Conservation (phyloP, 2,797 vertebrate genomes). For the Pseudochirops cupreus region DNA sequence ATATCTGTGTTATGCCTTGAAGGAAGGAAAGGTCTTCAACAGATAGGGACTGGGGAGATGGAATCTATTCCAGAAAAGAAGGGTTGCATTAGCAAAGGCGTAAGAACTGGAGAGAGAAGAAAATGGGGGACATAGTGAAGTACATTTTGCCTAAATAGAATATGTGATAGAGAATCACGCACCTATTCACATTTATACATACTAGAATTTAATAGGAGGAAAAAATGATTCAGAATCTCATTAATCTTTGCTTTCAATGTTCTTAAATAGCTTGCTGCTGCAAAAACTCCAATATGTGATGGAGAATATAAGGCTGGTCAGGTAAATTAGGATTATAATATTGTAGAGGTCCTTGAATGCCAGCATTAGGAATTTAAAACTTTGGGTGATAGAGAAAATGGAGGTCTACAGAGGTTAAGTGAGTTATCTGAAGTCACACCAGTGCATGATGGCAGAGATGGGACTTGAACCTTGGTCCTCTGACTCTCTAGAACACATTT, state of each 20-base stretch:
- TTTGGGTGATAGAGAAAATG: not conserved
- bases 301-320: not conserved
- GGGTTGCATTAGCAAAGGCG: not conserved
- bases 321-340: not conserved
- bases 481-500: not conserved
- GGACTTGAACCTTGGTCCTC: not conserved
- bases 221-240: too few species aligned
- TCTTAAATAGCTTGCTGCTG: too few species aligned
- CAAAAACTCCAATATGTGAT: not conserved
- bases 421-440: not conserved
- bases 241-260: too few species aligned
- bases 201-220: too few species aligned
- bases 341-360: not conserved
- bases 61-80: not conserved
- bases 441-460: not conserved
- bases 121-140: not conserved
- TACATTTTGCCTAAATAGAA: not conserved
- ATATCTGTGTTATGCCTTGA: not conserved
- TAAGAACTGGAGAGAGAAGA: not conserved
- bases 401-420: not conserved
- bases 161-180: not conserved
- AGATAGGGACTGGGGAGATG: not conserved
- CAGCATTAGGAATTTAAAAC: not conserved
- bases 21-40: not conserved
- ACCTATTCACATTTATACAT: too few species aligned